These are phyloP conservation scores for Adineta ricciae DNA, from an alignment of 2,888 invertebrate species.

Conservation along the genomic window DNA sequence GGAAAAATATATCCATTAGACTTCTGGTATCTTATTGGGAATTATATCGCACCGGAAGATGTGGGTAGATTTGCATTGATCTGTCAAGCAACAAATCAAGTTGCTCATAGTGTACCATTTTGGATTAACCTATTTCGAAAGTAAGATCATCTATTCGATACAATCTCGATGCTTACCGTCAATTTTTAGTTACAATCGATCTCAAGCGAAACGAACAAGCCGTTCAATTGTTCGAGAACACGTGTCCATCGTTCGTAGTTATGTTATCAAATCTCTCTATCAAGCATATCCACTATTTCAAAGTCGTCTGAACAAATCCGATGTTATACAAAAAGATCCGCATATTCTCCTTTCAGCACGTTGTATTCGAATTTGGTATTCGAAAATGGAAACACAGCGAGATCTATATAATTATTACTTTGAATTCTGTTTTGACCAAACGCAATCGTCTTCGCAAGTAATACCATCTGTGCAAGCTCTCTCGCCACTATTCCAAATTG, in stretches of 20 bases:
- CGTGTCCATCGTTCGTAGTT: not conserved
- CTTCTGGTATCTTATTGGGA: conserved; percentile 62
- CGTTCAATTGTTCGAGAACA: not conserved
- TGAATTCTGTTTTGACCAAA: not conserved
- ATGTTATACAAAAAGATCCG: conserved; percentile 12
- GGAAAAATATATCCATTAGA: conserved; percentile 60
- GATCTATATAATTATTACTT: conserved; percentile 8
- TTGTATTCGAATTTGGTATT: not conserved
- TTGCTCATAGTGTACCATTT: conserved; percentile 60
- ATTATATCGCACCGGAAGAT: conserved; percentile 61
- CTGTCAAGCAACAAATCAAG: conserved; percentile 59
- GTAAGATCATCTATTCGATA: conserved; percentile 43
- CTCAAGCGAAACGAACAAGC: not conserved
- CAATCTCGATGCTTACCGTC: not conserved
- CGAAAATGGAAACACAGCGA: not conserved
- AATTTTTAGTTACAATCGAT: not conserved
- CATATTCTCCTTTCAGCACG: not conserved
- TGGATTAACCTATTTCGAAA: conserved; percentile 60
- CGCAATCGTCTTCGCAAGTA: not conserved
- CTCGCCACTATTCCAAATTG: not conserved
- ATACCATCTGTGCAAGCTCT: not conserved
- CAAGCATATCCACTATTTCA: conserved; percentile 6
- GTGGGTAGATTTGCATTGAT: conserved; percentile 62
- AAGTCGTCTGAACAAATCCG: not conserved
- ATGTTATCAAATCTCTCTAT: conserved; percentile 19